Base-by-base conservation (phyloP, 1,140 invertebrate genomes). In the Drusus annulatus region DNA sequence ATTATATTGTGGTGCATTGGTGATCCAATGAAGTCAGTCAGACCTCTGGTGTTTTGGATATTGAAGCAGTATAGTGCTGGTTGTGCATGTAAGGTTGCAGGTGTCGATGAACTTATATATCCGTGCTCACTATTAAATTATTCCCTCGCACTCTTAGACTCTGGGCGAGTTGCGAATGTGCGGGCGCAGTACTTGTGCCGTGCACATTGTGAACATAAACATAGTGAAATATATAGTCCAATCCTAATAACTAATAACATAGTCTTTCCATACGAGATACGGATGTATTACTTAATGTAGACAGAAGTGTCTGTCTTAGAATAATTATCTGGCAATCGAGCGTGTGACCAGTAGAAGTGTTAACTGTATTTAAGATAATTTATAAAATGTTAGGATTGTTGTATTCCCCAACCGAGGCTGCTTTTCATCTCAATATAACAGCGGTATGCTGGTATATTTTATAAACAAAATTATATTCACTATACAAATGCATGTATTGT, bases 401-500 rank as follows among this genome's bases (percentile, higher is more conserved):
- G 28, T 17, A 16, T 16, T 54, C 45, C 52, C 71, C 50, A 7
- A 74, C 50, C 60, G 73, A 76, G 73, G 73, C 73, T 76, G 73
- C 73, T 76, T 76, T 62, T 60, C 54, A 50, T 77, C 60, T 58
- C 50, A 25, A 63, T 28, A 65, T 58, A 50, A 65, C n/a, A 25
- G 75, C 58, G 19, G 21, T 3, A 58, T n/a, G 75, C 75, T 52
- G 75, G 21, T 77, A 77, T 77, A 77, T 77, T 77, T 77, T 77
- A 51, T 65, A n/a, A 73, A 73, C 65, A 73, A 73, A 54, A 56
- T 73, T 54, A 77, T 77, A 36, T 52, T 60, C 28, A 54, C 23
- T 74, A 74, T 76, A 60, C 69, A 76, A 73, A 31, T 76, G 73
- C 73, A 60, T 76, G 73, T 76, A 76, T 60, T 45, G 73, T 76